Conservation (phyloP, 2,113 vertebrate species). For the Dicrurus megarhynchus region DNA sequence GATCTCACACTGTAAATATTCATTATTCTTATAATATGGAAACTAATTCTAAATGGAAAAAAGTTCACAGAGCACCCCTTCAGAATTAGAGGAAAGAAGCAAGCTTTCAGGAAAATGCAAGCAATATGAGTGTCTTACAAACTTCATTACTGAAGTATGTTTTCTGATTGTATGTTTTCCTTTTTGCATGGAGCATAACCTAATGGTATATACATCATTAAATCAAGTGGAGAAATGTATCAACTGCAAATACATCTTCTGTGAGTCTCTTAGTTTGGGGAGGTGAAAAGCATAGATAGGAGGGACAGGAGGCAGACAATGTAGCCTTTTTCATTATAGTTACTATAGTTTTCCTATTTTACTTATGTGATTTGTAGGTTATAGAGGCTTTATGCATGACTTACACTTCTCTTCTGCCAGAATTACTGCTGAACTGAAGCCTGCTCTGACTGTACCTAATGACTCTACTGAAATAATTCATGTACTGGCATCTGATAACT, state of each 20-base stretch:
- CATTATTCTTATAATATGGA: background rate
- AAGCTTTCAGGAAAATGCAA: background rate
- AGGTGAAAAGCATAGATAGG: background rate
- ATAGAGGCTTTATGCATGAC: background rate
- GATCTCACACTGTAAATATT: background rate
- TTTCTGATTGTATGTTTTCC: background rate
- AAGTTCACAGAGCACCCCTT: background rate
- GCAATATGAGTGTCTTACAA: background rate
- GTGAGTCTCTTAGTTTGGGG: background rate
- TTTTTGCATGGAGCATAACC: background rate
- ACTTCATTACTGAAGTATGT: background rate
- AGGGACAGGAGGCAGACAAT: background rate
- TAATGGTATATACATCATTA: background rate
- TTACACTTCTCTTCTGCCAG: background rate
- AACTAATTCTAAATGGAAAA: background rate
- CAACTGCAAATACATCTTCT: background rate
- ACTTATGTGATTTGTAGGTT: background rate
- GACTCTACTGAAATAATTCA: background rate
- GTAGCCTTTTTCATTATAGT: background rate
- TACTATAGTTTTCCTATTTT: background rate
- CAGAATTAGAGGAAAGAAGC: background rate
- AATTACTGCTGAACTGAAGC: background rate
- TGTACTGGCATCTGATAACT: background rate
- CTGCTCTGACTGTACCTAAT: background rate
- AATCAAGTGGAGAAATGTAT: background rate